Conservation (phyloP, 1,140 invertebrate genomes). For the Hydropsyche tenuis region DNA sequence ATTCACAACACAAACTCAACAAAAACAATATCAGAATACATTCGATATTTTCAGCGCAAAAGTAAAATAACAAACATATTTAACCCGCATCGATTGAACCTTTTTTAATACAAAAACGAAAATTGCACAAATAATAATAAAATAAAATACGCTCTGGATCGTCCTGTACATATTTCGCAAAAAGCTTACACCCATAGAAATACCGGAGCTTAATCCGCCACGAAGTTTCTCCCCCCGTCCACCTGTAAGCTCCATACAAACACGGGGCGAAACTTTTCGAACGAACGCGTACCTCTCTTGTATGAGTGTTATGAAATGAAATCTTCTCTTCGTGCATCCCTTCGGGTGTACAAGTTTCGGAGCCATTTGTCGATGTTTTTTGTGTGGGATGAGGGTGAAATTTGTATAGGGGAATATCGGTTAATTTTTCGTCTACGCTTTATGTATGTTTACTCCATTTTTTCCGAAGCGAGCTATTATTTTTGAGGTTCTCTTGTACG, state of each 20-base stretch:
- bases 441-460: constrained; percentile 6
- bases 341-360: constrained; percentile 20
- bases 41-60: no score
- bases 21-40: no score
- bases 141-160: neutral
- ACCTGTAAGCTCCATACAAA: no score
- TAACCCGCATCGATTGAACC: no score
- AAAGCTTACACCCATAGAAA: constrained; percentile 15
- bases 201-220: neutral
- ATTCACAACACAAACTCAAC: no score
- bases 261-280: constrained; percentile 1
- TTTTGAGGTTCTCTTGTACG: neutral
- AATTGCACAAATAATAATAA: neutral
- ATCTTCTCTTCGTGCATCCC: constrained; percentile 20
- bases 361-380: neutral
- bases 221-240: constrained; percentile 1
- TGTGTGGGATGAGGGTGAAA: neutral
- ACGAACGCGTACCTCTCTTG: neutral
- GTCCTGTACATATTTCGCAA: neutral
- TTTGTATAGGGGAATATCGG: constrained; percentile 11
- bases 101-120: neutral
- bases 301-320: constrained; percentile 32
- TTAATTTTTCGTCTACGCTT: constrained; percentile 26
- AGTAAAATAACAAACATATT: no score
- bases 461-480: neutral